Percentiles rank a stretch among this genome's conserved stretches.
phyloP scores from a whole-genome alignment of 2,797 vertebrate genomes.

The Merluccius polli region DNA sequence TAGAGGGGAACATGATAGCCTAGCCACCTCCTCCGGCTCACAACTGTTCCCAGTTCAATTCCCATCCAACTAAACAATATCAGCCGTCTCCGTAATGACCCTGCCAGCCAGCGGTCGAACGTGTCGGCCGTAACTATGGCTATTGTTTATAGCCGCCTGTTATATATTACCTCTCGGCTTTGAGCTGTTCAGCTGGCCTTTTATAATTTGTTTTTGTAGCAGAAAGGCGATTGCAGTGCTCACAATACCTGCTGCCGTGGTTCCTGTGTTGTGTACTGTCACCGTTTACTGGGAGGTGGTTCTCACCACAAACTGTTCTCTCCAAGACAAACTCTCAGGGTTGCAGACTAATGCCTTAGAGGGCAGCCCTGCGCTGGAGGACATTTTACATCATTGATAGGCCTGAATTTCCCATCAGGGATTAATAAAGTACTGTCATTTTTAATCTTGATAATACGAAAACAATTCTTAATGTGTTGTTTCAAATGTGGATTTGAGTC shows the following conservation, averaged over 20 bases:
- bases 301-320: background rate
- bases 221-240: background rate
- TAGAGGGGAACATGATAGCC: background rate
- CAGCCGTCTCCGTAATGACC: background rate
- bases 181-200: background rate
- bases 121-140: background rate
- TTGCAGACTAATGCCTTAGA: background rate
- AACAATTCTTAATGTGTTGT: background rate
- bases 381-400: background rate
- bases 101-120: background rate
- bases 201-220: constrained; percentile 2
- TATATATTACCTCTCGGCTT: constrained; percentile 1
- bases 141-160: constrained; percentile 1
- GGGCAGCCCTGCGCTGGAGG: background rate
- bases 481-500: background rate
- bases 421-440: background rate
- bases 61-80: constrained; percentile 3
- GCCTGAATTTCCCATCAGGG: background rate
- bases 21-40: background rate
- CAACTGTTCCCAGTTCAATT: constrained; percentile 1
- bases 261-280: background rate
- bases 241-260: background rate
- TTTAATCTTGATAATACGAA: background rate
- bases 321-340: background rate
- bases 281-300: background rate